Evolutionary conservation across 1,140 invertebrate species (phyloP).

Genomic region (Dreissena rostriformis): DNA sequence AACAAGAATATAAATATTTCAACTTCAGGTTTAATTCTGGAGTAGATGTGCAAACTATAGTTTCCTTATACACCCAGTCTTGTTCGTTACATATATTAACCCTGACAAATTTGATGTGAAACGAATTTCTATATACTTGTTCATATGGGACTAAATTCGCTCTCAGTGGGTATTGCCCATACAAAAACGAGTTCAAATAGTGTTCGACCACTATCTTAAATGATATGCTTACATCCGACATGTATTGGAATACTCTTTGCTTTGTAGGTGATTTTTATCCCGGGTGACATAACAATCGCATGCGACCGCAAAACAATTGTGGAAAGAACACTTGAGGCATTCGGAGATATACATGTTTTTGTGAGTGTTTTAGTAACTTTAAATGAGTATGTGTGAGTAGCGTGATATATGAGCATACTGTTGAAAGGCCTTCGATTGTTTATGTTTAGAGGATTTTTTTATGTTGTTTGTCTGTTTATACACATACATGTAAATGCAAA

Average conservation of each 20-base stretch:
- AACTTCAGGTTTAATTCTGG: too few species aligned
- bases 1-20: neutral
- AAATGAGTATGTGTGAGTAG: neutral
- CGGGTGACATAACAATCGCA: slow-evolving; percentile 89
- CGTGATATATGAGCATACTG: neutral
- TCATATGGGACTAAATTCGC: too few species aligned
- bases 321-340: slow-evolving; percentile 77
- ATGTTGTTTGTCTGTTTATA: neutral
- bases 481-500: neutral
- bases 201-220: neutral
- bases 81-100: too few species aligned
- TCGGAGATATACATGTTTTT: slow-evolving; percentile 70
- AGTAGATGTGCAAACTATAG: too few species aligned
- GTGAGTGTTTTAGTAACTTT: slow-evolving; percentile 55
- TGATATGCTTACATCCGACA: neutral
- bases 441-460: too few species aligned
- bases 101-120: too few species aligned
- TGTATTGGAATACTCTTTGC: neutral
- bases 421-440: neutral
- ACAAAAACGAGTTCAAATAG: neutral
- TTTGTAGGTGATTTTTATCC: slow-evolving; percentile 59
- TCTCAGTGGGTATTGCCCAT: neutral
- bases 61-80: too few species aligned
- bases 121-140: too few species aligned
- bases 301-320: slow-evolving; percentile 87